Evolutionary conservation across 2,113 vertebrate genomes (phyloP).

Genomic region (Nerophis lumbriciformis): DNA sequence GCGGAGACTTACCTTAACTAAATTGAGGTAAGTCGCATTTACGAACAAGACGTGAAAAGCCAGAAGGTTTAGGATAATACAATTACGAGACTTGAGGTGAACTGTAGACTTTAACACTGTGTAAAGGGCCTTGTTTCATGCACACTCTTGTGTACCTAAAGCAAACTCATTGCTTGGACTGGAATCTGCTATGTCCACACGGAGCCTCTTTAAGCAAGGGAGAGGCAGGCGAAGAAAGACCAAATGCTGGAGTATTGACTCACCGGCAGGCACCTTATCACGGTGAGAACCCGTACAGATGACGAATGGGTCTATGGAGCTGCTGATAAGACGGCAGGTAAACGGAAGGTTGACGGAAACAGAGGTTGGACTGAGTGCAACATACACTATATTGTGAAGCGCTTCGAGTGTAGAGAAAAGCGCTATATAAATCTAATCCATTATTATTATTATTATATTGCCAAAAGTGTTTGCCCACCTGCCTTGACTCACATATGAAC

Average conservation of each 20-base stretch:
- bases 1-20: not conserved
- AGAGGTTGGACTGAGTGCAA: slow-evolving; percentile 36
- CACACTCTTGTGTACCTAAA: slow-evolving; percentile 47
- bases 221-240: slow-evolving; percentile 55
- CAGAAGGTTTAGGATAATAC: not conserved
- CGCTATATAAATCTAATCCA: too few species aligned
- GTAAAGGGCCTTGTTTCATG: slow-evolving; percentile 46
- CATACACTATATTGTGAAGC: not conserved
- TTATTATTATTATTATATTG: too few species aligned
- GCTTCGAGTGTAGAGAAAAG: too few species aligned
- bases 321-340: slow-evolving; percentile 62
- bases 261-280: slow-evolving; percentile 59
- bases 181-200: slow-evolving; percentile 62
- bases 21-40: not conserved
- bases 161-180: slow-evolving; percentile 62
- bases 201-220: slow-evolving; percentile 57
- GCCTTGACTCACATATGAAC: too few species aligned
- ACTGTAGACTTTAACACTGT: slow-evolving; percentile 41
- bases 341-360: slow-evolving; percentile 54
- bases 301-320: slow-evolving; percentile 57
- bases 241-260: slow-evolving; percentile 59
- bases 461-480: too few species aligned
- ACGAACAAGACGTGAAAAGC: too few species aligned
- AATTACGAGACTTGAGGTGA: slow-evolving; percentile 6
- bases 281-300: slow-evolving; percentile 62